Evolutionary conservation across 2,888 invertebrate genomes (phyloP), one percentile per base, ranked within the genome.

Genomic region (Hemistola chrysoprasaria): DNA sequence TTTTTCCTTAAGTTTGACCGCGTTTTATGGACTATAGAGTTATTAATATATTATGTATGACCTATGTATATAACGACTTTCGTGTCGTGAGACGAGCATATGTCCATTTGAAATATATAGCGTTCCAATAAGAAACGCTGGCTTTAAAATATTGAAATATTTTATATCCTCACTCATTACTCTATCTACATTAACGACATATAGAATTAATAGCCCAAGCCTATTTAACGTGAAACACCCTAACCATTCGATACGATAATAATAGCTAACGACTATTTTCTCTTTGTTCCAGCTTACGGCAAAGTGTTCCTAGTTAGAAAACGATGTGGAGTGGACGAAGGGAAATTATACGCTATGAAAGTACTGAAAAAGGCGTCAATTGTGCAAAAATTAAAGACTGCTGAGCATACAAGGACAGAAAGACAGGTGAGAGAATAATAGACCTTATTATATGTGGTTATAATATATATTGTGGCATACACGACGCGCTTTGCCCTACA

Each of bases 351-450:
- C 88, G 98, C 98, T 41, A 98, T 99, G 98, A 99, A 99, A 87
- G 98, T 98, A 56, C 90, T 98, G 72, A 97, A 97, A 85, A 98
- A 98, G 78, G 96, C 97, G 37, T 95, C 96, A 16, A 97, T 98
- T 63, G 96, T 97, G 23, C 96, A 96, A 80, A 97, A 97, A 89
- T 93, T 96, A 75, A 98, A 98, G 90, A 97, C 97, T 40, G 95
- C 97, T 6, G 99, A 99, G 76, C 99, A 99, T 86, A 98, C 98
- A 20, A 94, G 96, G 90, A 98, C 98, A 36, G 98, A 99, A 84
- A 90, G 98, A 84, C 96, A 98, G 91, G 92, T 92, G 62, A 62
- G 59, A 22, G 9, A 7, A 6, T 25, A 6, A 16, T 38, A n/a
- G 4, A 16, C 16, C 16, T 16, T 16, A 16, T 16, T 16, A 11